Conservation (phyloP, 37 sponge, comb jelly and placozoan species). For the Spongilla lacustris region DNA sequence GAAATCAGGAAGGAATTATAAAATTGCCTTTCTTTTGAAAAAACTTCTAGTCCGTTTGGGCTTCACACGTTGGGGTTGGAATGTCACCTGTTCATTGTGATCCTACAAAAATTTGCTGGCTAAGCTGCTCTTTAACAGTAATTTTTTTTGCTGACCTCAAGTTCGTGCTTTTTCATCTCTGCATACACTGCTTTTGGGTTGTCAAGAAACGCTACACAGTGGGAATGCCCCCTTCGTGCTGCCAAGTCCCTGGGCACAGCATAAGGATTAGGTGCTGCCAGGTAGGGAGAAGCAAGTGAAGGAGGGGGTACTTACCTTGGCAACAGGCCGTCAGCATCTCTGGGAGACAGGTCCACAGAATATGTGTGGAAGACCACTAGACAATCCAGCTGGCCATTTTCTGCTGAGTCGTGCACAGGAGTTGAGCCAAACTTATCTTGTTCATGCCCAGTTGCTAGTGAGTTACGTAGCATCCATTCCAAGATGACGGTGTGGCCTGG, state of each 20-base stretch:
- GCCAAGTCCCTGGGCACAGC: constrained; percentile 74
- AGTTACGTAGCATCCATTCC: constrained; percentile 89
- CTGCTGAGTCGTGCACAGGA: constrained; percentile 93
- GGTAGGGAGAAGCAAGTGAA: background rate
- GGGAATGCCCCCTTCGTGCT: constrained; percentile 40
- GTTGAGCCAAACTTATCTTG: constrained; percentile 89
- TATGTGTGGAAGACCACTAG: constrained; percentile 80
- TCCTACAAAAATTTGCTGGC: no score
- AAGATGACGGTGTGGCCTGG: constrained; percentile 82
- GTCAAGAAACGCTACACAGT: constrained; percentile 61
- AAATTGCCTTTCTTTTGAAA: no score
- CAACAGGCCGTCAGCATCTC: constrained; percentile 75
- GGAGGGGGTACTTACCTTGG: constrained; percentile 71
- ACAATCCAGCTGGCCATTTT: constrained; percentile 83
- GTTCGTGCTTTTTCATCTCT: constrained; percentile 18
- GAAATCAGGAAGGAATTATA: no score
- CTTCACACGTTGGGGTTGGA: background rate
- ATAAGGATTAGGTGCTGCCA: no score
- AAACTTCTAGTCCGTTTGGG: no score
- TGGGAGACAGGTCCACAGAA: constrained; percentile 38
- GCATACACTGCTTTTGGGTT: constrained; percentile 30
- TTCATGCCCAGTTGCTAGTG: constrained; percentile 76
- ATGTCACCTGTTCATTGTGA: background rate
- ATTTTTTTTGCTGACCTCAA: background rate
- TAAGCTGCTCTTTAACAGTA: background rate